Evolutionary conservation across 2,113 vertebrate genomes (phyloP).

Genomic region (Limnothrissa miodon): DNA sequence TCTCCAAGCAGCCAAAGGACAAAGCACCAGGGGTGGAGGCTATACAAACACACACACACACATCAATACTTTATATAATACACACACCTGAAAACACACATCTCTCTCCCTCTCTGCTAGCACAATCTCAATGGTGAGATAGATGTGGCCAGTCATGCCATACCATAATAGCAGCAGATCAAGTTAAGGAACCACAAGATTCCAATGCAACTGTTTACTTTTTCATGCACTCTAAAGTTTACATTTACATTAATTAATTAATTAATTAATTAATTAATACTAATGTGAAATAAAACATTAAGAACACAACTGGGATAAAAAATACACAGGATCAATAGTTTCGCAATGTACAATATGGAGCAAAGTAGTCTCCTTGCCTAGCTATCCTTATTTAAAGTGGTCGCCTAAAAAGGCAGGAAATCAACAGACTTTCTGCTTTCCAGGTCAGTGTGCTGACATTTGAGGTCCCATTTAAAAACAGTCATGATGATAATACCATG

Average conservation of each 20-base stretch:
- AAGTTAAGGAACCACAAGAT: too few relatives aligned
- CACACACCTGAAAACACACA: slow-evolving; percentile 12
- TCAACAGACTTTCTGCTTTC: background rate
- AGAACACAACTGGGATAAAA: background rate
- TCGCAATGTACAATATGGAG: background rate
- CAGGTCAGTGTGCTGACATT: background rate
- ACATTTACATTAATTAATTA: background rate
- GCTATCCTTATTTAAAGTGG: background rate
- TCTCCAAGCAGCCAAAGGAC: slow-evolving; percentile 29
- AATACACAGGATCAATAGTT: background rate
- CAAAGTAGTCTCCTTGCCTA: background rate
- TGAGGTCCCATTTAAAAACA: background rate
- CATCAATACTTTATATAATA: too few relatives aligned
- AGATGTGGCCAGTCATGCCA: too few relatives aligned
- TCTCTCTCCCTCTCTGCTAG: too few relatives aligned
- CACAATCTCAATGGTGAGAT: too few relatives aligned
- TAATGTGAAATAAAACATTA: background rate
- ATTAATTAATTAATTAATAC: too few relatives aligned
- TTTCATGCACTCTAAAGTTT: background rate
- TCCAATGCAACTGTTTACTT: too few relatives aligned
- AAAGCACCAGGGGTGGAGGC: slow-evolving; percentile 18
- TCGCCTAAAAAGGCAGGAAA: too few relatives aligned
- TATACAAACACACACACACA: slow-evolving; percentile 8
- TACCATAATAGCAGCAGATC: too few relatives aligned
- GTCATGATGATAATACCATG: background rate